Evolutionary conservation across 2,888 invertebrate species (phyloP).

Genomic region (Pimpla rufipes): DNA sequence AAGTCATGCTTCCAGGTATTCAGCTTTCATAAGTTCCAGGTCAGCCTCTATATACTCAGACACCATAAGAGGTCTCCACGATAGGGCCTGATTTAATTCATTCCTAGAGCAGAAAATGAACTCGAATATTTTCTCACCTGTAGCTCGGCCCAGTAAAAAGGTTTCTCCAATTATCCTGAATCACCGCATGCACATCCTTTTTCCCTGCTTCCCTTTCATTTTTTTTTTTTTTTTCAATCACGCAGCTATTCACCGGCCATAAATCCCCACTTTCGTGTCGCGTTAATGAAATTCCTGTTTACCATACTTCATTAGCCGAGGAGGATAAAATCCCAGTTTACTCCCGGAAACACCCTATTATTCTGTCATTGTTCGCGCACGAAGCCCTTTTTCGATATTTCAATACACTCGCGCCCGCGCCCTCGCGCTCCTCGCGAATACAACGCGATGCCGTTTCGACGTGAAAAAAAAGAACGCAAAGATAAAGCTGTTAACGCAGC

Average conservation of each 20-base stretch:
- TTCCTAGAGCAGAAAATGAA: not conserved
- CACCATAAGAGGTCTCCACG: too few relatives aligned
- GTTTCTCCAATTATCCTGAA: not conserved
- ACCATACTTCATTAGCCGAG: not conserved
- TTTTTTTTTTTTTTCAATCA: not conserved
- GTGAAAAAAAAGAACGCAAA: slow-evolving; percentile 14
- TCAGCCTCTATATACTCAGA: too few relatives aligned
- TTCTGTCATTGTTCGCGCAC: slow-evolving; percentile 18
- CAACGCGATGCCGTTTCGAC: not conserved
- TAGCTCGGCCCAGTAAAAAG: not conserved
- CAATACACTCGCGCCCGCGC: not conserved
- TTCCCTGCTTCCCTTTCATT: not conserved
- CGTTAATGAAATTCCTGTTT: slow-evolving; percentile 22
- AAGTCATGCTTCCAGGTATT: too few relatives aligned
- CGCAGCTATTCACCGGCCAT: not conserved
- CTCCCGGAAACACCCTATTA: not conserved
- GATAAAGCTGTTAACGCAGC: slow-evolving; percentile 53
- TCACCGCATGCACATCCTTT: not conserved
- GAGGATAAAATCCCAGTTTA: not conserved
- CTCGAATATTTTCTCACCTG: not conserved
- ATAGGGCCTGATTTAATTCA: not conserved
- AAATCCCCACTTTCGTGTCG: slow-evolving; percentile 4
- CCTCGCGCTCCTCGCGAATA: not conserved
- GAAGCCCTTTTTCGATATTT: slow-evolving; percentile 50
- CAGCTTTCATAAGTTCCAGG: too few relatives aligned